These are phyloP conservation scores for Chymomyza costata DNA, from an alignment of 1,140 invertebrate species.

Conservation along the genomic window DNA sequence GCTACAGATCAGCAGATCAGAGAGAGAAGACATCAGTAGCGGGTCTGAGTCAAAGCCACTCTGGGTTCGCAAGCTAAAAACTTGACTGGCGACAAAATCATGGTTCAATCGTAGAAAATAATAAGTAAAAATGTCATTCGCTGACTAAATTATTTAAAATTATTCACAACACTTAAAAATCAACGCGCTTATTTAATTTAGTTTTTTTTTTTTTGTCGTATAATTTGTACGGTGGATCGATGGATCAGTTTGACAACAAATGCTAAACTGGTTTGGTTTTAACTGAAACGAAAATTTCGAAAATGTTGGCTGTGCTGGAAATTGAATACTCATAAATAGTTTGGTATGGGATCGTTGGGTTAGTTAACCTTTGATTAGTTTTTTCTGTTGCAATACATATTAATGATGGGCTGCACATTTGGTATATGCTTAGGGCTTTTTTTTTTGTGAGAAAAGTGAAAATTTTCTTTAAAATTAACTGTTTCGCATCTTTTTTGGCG, in stretches of 20 bases:
- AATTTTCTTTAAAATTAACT: no score
- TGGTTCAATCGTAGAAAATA: constrained; percentile 37
- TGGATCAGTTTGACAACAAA: constrained; percentile 63
- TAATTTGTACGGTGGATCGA: constrained; percentile 27
- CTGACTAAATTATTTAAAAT: constrained; percentile 60
- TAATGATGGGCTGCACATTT: no score
- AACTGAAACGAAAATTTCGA: constrained; percentile 54
- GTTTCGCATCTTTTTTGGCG: no score
- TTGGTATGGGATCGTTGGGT: no score
- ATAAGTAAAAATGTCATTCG: constrained; percentile 62
- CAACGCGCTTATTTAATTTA: constrained; percentile 62
- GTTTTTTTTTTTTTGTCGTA: constrained; percentile 12
- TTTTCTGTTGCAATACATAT: no score
- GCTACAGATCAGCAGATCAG: constrained; percentile 43
- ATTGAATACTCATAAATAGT: constrained; percentile 62
- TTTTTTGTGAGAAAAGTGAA: no score
- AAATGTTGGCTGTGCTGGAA: constrained; percentile 49
- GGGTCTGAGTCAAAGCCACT: constrained; percentile 19
- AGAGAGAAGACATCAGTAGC: constrained; percentile 8
- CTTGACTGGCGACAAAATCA: constrained; percentile 40
- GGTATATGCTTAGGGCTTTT: no score
- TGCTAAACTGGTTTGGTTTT: constrained; percentile 51
- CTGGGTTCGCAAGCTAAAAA: constrained; percentile 19
- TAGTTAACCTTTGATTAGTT: not conserved
- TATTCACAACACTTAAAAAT: constrained; percentile 73